Conservation (phyloP, 2,888 invertebrate species). For the Phrixothrix hirtus region DNA sequence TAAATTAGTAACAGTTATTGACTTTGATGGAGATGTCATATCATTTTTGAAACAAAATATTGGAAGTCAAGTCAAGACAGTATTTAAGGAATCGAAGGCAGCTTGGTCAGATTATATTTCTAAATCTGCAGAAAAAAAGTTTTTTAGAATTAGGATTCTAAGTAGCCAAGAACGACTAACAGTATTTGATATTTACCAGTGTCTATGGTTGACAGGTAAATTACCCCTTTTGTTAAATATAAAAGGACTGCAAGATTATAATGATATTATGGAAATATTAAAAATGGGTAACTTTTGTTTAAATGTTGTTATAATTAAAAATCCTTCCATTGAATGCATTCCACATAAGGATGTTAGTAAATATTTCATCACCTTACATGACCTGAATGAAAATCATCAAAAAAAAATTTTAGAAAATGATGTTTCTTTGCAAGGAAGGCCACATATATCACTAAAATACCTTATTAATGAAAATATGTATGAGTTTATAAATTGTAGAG, state of each 20-base stretch:
- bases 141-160: background rate
- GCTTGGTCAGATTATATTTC: background rate
- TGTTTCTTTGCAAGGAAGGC: conserved; percentile 3
- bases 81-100: background rate
- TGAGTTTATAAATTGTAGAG: background rate
- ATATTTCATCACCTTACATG: background rate
- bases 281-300: background rate
- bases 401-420: background rate
- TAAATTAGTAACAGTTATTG: background rate
- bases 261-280: conserved; percentile 1
- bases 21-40: background rate
- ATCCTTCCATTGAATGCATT: background rate
- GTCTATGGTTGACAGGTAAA: background rate
- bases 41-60: conserved; percentile 5
- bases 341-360: background rate
- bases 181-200: background rate
- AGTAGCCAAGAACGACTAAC: background rate
- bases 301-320: conserved; percentile 2
- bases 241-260: background rate
- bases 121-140: background rate
- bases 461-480: background rate
- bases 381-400: background rate
- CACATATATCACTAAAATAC: background rate
- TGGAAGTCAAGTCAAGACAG: background rate
- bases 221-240: conserved; percentile 2